A percentile compares a stretch with the other conserved stretches of the same genome.
These are phyloP conservation scores for Calyptommatus sinebrachiatus DNA, from an alignment of 2,113 vertebrate genomes.

Conservation along the genomic window DNA sequence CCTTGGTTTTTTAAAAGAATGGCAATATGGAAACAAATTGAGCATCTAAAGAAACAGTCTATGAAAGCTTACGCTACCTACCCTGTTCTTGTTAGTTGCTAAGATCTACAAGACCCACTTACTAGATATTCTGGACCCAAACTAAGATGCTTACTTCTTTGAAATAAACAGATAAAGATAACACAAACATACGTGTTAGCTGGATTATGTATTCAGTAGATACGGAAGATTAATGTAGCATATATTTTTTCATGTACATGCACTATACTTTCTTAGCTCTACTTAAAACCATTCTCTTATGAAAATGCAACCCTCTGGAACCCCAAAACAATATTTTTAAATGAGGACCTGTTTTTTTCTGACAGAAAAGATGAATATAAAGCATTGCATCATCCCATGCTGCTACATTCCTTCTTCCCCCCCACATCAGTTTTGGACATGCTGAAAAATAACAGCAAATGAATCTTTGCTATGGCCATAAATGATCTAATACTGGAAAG, in stretches of 20 bases:
- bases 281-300: too few relatives aligned
- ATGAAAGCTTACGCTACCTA: too few relatives aligned
- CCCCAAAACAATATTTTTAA: background rate
- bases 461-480: background rate
- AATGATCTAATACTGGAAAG: background rate
- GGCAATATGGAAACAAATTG: too few relatives aligned
- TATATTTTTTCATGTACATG: background rate
- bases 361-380: background rate
- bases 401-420: background rate
- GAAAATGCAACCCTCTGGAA: background rate
- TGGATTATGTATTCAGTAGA: too few relatives aligned
- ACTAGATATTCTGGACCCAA: too few relatives aligned
- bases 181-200: too few relatives aligned
- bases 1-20: too few relatives aligned
- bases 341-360: background rate
- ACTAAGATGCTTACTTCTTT: too few relatives aligned
- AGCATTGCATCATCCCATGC: background rate
- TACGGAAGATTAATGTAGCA: background rate
- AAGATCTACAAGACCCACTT: too few relatives aligned
- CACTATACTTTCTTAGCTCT: background rate
- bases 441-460: slow-evolving; percentile 6
- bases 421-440: background rate
- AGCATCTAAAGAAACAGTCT: too few relatives aligned
- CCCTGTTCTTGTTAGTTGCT: too few relatives aligned
- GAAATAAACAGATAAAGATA: too few relatives aligned